Percentiles rank a stretch among this genome's conserved stretches.
These are phyloP conservation scores for Rhynchomys soricoides DNA, from an alignment of 2,113 vertebrate genomes.

Conservation along the genomic window DNA sequence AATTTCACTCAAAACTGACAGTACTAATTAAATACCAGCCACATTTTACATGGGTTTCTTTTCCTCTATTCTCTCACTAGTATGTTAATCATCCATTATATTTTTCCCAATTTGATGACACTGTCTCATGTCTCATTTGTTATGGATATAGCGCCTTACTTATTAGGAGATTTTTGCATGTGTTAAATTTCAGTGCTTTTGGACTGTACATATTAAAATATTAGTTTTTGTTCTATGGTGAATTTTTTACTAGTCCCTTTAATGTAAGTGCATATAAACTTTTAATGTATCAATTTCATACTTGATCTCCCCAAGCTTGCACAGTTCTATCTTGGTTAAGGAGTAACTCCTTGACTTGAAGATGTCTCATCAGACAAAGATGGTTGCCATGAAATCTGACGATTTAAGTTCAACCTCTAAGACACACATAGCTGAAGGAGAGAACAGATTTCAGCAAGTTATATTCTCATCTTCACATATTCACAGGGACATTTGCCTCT, in stretches of 20 bases:
- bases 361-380: neutral
- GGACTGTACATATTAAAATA: neutral
- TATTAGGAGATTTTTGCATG: neutral
- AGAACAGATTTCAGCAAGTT: neutral
- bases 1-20: neutral
- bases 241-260: neutral
- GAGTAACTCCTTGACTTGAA: neutral
- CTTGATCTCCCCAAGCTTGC: neutral
- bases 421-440: neutral
- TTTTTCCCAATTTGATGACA: constrained; percentile 19
- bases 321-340: neutral
- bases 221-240: neutral
- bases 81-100: neutral
- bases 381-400: neutral
- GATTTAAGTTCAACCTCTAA: neutral
- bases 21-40: constrained; percentile 32
- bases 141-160: neutral
- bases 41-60: neutral
- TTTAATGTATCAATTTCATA: neutral
- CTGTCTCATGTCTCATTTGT: neutral
- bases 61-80: neutral
- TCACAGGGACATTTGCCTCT: neutral
- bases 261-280: neutral
- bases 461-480: neutral
- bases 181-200: neutral